Evolutionary conservation across 2,888 invertebrate species (phyloP).

Genomic region (Drosophila maculinotata): DNA sequence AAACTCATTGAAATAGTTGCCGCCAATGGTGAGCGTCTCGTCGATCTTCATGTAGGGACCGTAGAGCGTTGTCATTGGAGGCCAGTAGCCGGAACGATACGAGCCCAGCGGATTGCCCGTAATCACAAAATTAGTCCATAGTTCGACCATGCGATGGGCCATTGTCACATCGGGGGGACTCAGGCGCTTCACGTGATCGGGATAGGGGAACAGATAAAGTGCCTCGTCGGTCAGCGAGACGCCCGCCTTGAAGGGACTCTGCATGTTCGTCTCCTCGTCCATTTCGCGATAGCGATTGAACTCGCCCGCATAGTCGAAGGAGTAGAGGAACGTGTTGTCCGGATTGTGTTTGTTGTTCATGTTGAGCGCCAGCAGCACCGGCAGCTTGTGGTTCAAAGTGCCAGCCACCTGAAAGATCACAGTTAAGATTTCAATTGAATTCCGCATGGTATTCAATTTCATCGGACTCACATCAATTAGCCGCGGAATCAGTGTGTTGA

Average conservation of each 20-base stretch:
- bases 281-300: conserved; percentile 84
- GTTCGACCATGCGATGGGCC: conserved; percentile 85
- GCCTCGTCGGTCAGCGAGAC: conserved; percentile 87
- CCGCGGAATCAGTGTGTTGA: conserved; percentile 85
- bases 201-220: conserved; percentile 86
- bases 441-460: too few relatives aligned
- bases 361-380: conserved; percentile 84
- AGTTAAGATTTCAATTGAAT: too few relatives aligned
- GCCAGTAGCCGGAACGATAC: conserved; percentile 81
- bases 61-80: conserved; percentile 83
- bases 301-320: conserved; percentile 86
- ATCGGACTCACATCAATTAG: conserved; percentile 85
- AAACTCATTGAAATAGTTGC: conserved; percentile 84
- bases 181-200: conserved; percentile 79
- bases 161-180: conserved; percentile 84
- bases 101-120: conserved; percentile 81
- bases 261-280: conserved; percentile 84
- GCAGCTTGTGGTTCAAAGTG: conserved; percentile 85
- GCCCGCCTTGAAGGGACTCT: conserved; percentile 85
- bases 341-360: conserved; percentile 83
- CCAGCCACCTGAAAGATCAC: conserved; percentile 84
- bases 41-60: conserved; percentile 85
- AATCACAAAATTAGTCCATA: conserved; percentile 84
- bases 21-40: conserved; percentile 77
- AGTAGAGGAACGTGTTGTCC: conserved; percentile 85